Percentiles rank a stretch among this genome's conserved stretches.
Evolutionary conservation across 2,888 invertebrate species (phyloP).

Genomic region (Temnothorax unifasciatus): DNA sequence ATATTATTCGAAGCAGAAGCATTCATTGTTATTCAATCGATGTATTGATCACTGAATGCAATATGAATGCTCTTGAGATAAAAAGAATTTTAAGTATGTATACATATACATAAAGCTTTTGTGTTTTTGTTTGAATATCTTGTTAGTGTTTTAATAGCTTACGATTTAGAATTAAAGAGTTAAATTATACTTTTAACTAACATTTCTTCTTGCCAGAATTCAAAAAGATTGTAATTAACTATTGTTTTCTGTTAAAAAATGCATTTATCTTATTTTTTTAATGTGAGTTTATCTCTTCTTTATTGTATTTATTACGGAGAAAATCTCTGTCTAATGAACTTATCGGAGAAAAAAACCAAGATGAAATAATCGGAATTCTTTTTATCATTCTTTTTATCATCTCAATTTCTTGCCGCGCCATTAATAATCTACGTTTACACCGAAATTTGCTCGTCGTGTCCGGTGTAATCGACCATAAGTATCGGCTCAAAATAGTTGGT

Average conservation of each 20-base stretch:
- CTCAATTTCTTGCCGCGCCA: slow-evolving; percentile 3
- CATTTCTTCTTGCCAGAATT: not conserved
- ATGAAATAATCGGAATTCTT: not conserved
- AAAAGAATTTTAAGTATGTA: not conserved
- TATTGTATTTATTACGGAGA: not conserved
- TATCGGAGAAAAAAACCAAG: not conserved
- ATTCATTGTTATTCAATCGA: not conserved
- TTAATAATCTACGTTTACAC: slow-evolving; percentile 17
- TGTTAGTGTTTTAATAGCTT: not conserved
- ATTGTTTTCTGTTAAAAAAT: not conserved
- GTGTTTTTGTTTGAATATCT: not conserved
- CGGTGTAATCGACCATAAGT: slow-evolving; percentile 16
- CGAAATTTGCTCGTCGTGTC: slow-evolving; percentile 3
- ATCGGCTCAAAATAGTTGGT: slow-evolving; percentile 46
- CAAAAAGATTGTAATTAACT: not conserved
- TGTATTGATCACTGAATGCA: not conserved
- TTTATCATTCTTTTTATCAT: not conserved
- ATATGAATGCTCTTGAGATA: not conserved
- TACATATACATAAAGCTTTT: not conserved
- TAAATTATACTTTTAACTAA: not conserved
- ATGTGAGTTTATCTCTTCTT: not conserved
- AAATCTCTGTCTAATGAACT: too few species aligned
- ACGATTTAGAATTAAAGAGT: not conserved
- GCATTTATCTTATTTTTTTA: not conserved
- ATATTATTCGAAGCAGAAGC: not conserved